Evolutionary conservation across 2,797 vertebrate genomes (phyloP).

Genomic region (Melopsittacus undulatus): DNA sequence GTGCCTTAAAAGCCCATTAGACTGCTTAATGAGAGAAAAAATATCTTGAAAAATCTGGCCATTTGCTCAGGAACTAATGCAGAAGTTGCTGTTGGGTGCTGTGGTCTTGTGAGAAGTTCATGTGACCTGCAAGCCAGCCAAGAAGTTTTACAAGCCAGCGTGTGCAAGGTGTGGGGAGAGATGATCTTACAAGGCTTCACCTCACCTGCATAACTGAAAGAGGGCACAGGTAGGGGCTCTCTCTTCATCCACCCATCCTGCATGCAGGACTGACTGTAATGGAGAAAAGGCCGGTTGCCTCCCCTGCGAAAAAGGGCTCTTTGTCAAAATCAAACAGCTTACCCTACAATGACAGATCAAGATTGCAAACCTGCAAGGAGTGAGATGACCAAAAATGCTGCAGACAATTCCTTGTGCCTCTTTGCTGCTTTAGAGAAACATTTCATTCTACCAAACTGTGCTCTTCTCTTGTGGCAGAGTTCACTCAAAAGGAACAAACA

Average conservation of each 20-base stretch:
- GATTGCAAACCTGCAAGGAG: background rate
- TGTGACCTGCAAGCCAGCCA: background rate
- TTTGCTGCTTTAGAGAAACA: background rate
- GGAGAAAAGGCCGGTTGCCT: background rate
- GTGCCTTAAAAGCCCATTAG: background rate
- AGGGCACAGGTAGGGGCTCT: background rate
- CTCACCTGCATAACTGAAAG: accelerated
- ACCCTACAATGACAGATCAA: background rate
- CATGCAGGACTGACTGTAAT: accelerated
- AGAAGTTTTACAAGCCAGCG: background rate
- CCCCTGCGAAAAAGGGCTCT: background rate
- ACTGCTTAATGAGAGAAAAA: background rate
- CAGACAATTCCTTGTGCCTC: background rate
- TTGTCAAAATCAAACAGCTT: background rate
- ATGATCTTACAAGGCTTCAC: background rate
- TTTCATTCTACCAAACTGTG: background rate
- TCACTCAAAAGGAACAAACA: accelerated
- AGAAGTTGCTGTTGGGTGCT: background rate
- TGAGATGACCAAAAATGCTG: accelerated
- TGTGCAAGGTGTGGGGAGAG: background rate
- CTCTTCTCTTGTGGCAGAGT: background rate
- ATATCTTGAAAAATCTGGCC: background rate
- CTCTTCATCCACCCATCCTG: background rate
- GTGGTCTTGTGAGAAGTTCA: background rate
- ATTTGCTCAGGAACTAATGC: background rate